These are phyloP conservation scores for Octonoba sinensis DNA, from an alignment of 2,888 invertebrate genomes.

Conservation along the genomic window DNA sequence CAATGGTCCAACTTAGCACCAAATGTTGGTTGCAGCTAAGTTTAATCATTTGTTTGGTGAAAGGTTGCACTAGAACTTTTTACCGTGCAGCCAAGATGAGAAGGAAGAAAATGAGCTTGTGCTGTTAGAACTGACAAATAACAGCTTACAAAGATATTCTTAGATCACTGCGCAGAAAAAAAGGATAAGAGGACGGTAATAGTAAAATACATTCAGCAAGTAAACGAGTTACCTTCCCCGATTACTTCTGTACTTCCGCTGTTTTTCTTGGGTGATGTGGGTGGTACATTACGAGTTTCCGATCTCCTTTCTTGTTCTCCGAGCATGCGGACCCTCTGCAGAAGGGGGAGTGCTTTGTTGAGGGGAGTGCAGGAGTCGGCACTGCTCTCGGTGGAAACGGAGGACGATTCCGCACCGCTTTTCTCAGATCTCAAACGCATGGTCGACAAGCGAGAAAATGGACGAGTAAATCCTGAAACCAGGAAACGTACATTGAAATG, in stretches of 20 bases:
- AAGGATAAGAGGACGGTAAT: too few species aligned
- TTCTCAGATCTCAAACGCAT: slow-evolving; percentile 26
- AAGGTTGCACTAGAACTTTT: too few species aligned
- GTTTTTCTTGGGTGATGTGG: slow-evolving; percentile 1
- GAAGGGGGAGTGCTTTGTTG: slow-evolving; percentile 82
- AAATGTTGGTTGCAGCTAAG: too few species aligned
- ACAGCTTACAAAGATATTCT: too few species aligned
- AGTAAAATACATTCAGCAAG: too few species aligned
- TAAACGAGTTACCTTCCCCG: slow-evolving; percentile 13
- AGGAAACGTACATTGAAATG: too few species aligned
- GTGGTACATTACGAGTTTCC: neutral
- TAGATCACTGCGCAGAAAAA: too few species aligned
- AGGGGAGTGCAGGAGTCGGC: slow-evolving; percentile 55
- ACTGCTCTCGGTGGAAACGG: slow-evolving; percentile 34
- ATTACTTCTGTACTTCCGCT: slow-evolving; percentile 10
- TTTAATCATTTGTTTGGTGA: too few species aligned
- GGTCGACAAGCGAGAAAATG: slow-evolving; percentile 4
- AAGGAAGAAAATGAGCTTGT: too few species aligned
- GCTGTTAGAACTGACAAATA: too few species aligned
- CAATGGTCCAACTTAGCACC: too few species aligned
- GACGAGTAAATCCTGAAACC: slow-evolving; percentile 25
- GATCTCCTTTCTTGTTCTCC: slow-evolving; percentile 83
- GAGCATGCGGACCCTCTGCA: slow-evolving; percentile 82
- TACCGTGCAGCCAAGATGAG: too few species aligned
- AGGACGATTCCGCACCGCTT: slow-evolving; percentile 9